A percentile compares a stretch with the other conserved stretches of the same genome.
phyloP scores from a whole-genome alignment of 2,888 invertebrate genomes.

The Andrena trimmerana region DNA sequence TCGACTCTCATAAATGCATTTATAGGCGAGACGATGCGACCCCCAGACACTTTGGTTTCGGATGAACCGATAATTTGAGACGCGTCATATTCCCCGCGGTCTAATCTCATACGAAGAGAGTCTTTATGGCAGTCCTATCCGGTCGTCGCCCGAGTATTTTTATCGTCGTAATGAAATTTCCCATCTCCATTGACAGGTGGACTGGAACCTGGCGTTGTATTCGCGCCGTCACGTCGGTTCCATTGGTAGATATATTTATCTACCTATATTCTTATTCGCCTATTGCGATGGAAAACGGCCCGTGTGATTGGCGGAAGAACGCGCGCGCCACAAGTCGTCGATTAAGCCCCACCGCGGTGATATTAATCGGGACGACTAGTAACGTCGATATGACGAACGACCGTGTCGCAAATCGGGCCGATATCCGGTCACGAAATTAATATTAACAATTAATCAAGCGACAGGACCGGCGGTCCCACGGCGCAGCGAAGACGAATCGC shows the following conservation, averaged over 20 bases:
- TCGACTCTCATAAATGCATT: conserved; percentile 30
- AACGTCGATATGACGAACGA: conserved; percentile 24
- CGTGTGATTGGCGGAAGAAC: background rate
- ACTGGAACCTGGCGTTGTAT: no score
- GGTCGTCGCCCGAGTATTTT: background rate
- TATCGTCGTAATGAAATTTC: background rate
- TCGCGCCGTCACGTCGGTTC: no score
- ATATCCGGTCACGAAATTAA: conserved; percentile 39
- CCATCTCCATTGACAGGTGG: no score
- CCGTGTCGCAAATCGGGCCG: background rate
- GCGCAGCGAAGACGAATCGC: conserved; percentile 23
- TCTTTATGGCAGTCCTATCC: conserved; percentile 56
- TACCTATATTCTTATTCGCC: no score
- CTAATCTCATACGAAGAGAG: conserved; percentile 56
- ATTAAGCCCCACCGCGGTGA: conserved; percentile 18
- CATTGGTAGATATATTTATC: no score
- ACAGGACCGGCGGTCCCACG: background rate
- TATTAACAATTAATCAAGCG: conserved; percentile 63
- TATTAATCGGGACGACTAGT: conserved; percentile 14
- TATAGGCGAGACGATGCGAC: conserved; percentile 9
- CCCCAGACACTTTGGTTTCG: background rate
- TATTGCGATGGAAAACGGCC: background rate
- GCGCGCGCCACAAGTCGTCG: background rate
- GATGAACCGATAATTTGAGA: conserved; percentile 33
- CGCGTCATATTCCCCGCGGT: conserved; percentile 46